Evolutionary conservation across 2,113 vertebrate species (phyloP).

Genomic region (Podarcis muralis): DNA sequence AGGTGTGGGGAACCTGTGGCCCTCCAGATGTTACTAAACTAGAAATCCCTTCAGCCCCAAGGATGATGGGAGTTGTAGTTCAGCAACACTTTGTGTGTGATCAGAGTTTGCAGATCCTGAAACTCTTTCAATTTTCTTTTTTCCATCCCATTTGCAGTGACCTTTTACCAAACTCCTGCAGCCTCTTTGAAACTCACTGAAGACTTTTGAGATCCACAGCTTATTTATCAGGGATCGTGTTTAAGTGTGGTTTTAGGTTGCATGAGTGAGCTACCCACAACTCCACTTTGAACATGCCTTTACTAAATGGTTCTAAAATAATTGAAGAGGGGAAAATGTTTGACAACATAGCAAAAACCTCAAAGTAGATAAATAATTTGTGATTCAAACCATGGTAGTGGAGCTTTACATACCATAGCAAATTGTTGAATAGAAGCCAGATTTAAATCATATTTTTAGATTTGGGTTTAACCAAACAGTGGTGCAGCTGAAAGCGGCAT

Average conservation of each 20-base stretch:
- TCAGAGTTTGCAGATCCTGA: not conserved
- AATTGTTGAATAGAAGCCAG: slow-evolving; percentile 53
- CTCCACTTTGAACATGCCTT: slow-evolving; percentile 41
- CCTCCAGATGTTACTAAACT: too few species aligned
- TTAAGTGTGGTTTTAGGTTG: slow-evolving; percentile 32
- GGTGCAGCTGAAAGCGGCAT: slow-evolving; percentile 49
- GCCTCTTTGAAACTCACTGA: slow-evolving; percentile 46
- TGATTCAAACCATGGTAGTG: slow-evolving; percentile 35
- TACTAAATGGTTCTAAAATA: slow-evolving; percentile 25
- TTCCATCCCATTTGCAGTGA: slow-evolving; percentile 39
- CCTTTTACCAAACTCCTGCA: slow-evolving; percentile 48
- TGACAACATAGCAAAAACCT: not conserved
- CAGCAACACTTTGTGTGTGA: not conserved
- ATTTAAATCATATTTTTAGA: slow-evolving; percentile 58
- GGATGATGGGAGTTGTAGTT: too few species aligned
- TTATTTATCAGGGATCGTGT: slow-evolving; percentile 17
- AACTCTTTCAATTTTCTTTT: slow-evolving; percentile 28
- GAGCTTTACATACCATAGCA: slow-evolving; percentile 44
- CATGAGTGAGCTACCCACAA: slow-evolving; percentile 55
- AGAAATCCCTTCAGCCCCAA: too few species aligned
- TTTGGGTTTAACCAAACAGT: slow-evolving; percentile 55
- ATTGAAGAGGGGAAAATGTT: slow-evolving; percentile 27
- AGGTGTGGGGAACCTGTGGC: too few species aligned
- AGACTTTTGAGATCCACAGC: slow-evolving; percentile 35
- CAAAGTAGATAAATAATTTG: slow-evolving; percentile 15